Evolutionary conservation across 1,140 invertebrate genomes (phyloP), one percentile per base, ranked within the genome.

Genomic region (Drosophila yakuba): DNA sequence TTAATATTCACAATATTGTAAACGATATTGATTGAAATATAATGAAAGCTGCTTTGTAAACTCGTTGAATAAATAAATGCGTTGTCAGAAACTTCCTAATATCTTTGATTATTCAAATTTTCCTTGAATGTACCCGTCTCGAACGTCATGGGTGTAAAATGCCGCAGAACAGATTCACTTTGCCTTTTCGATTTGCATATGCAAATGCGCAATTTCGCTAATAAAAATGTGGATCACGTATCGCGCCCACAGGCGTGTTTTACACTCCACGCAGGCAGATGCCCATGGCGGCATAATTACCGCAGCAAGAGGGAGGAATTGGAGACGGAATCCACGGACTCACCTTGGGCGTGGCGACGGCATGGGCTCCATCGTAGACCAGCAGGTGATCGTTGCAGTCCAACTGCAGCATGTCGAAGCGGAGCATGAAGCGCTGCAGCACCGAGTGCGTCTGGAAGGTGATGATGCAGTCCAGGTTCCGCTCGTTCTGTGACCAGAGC

Each of bases 381-480:
- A 95, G 97, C 11, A 98, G 94, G 93, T 98, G 97, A 93, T 98
- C 97, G 90, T 98, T 98, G 94, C 97, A 98, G 93, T 98, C 97
- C 57, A 98, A 94, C 77, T 95, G 94, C 25, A 96, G 92, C 77
- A 94, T 93, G 77, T 96, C 96, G 93, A 98, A 98, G 75, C 97
- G 95, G 67, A 98, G 94, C 97, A 98, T 98, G 93, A 98, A 98
- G 75, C 96, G 94, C 93, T 98, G 97, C 71, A 98, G 94, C 71
- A 98, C 97, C 81, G 97, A 97, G 93, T 98, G 97, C 66, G 97
- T 98, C 93, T 98, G 97, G 92, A 98, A 98, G 43, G 97, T 98
- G 89, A 98, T 96, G 67, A 96, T 95, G 93, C 97, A 98, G 93
- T 98, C 96, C 69, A 98, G 93, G 91, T 98, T 97, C 58, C 96